phyloP scores from a whole-genome alignment of 2,113 vertebrate genomes.

The Salvelinus sp. region DNA sequence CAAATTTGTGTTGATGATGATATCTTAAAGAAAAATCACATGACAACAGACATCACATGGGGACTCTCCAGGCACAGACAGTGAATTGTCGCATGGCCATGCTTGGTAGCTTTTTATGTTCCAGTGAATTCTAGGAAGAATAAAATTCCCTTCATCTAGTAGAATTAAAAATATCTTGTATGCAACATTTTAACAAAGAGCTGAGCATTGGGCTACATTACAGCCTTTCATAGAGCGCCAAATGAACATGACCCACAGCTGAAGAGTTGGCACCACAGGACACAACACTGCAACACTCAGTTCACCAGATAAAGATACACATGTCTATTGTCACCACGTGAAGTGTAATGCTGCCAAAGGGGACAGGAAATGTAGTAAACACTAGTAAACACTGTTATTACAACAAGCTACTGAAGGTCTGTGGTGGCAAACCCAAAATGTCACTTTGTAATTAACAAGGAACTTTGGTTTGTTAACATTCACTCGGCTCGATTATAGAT shows the following conservation, averaged over 20 bases:
- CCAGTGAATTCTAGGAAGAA: neutral
- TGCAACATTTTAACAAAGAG: too few relatives aligned
- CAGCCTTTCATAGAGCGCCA: too few relatives aligned
- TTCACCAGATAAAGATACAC: slow-evolving; percentile 21
- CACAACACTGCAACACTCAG: neutral
- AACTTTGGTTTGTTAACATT: slow-evolving; percentile 27
- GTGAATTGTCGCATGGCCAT: too few relatives aligned
- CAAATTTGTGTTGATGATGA: too few relatives aligned
- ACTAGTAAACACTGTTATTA: slow-evolving; percentile 35
- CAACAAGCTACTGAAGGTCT: slow-evolving; percentile 5
- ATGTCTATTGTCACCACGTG: slow-evolving; percentile 30
- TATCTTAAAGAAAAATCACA: neutral
- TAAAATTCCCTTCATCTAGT: neutral
- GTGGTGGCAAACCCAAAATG: neutral
- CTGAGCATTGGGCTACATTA: too few relatives aligned
- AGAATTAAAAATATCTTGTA: neutral
- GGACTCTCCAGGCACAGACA: neutral
- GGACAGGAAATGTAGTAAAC: slow-evolving; percentile 37
- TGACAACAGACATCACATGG: neutral
- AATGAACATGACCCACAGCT: too few relatives aligned
- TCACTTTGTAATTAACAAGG: slow-evolving; percentile 14
- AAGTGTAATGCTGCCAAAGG: slow-evolving; percentile 27
- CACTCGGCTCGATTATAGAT: neutral
- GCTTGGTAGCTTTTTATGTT: too few relatives aligned
- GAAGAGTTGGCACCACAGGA: too few relatives aligned